Percentiles rank a stretch among this genome's conserved stretches.
Evolutionary conservation across 2,113 vertebrate genomes (phyloP).

Genomic region (Cardinalis cardinalis): DNA sequence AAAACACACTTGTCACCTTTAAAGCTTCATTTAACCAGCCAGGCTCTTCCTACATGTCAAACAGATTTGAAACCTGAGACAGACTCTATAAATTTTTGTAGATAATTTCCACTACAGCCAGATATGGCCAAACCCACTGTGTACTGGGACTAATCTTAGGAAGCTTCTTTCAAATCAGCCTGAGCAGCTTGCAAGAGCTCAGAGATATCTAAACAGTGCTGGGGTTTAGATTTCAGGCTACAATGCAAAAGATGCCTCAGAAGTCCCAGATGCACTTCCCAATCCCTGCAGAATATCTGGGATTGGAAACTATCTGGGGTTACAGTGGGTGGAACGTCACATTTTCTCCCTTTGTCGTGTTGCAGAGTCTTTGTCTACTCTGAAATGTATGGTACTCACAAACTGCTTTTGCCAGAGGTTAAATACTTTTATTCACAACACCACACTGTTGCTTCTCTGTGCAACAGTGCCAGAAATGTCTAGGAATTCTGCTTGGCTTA

Average conservation of each 20-base stretch:
- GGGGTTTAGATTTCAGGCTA: background rate
- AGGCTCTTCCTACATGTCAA: background rate
- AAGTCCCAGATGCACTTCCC: background rate
- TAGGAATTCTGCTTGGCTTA: slow-evolving; percentile 22
- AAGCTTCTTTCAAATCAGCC: background rate
- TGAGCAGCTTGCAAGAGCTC: background rate
- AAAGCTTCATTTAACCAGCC: background rate
- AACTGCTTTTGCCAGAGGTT: background rate
- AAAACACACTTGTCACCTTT: background rate
- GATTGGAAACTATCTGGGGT: background rate
- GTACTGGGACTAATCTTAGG: background rate
- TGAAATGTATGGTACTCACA: background rate
- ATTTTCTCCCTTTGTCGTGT: background rate
- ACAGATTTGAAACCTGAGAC: background rate
- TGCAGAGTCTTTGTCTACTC: background rate
- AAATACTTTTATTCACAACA: background rate
- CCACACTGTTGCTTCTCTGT: background rate
- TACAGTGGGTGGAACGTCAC: background rate
- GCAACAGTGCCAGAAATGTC: background rate
- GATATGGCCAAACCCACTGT: background rate
- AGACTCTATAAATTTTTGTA: background rate
- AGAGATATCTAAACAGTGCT: background rate
- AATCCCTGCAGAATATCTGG: background rate
- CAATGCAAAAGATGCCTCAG: background rate
- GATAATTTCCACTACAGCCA: background rate